phyloP scores from a whole-genome alignment of 2,113 vertebrate genomes.

The Calypte anna region DNA sequence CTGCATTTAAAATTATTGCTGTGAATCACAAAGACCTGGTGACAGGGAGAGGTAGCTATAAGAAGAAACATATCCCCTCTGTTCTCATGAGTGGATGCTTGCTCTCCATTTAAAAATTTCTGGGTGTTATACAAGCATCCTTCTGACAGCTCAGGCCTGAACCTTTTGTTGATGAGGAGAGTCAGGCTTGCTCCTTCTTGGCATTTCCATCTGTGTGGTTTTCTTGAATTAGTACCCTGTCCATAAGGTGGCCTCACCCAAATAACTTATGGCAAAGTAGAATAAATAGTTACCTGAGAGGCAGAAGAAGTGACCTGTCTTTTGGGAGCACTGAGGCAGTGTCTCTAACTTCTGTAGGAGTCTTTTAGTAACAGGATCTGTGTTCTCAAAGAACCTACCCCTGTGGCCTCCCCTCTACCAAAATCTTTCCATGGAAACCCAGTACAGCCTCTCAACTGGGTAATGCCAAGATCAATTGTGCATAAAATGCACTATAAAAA shows the following conservation, averaged over 20 bases:
- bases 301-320: not conserved
- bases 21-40: not conserved
- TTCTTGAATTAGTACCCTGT: not conserved
- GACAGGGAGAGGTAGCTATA: not conserved
- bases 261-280: not conserved
- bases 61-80: not conserved
- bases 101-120: not conserved
- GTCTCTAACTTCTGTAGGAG: not conserved
- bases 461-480: not conserved
- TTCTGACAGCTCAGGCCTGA: not conserved
- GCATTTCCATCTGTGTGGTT: not conserved
- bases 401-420: too few species aligned
- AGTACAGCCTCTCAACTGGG: not conserved
- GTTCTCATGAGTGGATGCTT: not conserved
- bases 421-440: too few species aligned
- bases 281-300: not conserved
- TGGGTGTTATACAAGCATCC: not conserved
- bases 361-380: not conserved
- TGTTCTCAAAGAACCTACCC: too few species aligned
- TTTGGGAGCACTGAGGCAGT: not conserved
- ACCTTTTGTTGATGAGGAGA: not conserved
- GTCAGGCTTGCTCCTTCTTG: not conserved
- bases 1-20: not conserved
- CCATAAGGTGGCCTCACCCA: not conserved
- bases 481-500: not conserved